These are phyloP conservation scores for Lytechinus variegatus DNA, from an alignment of 35 echinoderm and acorn worm species.

Conservation along the genomic window DNA sequence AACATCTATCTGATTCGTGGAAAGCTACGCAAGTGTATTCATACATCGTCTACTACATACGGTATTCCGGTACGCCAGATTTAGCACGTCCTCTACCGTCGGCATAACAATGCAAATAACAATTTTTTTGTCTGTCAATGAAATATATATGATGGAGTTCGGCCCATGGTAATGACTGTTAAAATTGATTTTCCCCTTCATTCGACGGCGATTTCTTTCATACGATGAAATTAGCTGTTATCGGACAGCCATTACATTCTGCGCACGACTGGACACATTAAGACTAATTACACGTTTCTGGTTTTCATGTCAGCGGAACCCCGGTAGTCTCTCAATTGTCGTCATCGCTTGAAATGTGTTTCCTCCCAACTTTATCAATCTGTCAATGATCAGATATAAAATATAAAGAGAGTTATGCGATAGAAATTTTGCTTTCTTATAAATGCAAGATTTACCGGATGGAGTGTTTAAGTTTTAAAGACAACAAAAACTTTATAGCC, in stretches of 20 bases:
- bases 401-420: not conserved
- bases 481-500: no score
- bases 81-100: not conserved
- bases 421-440: not conserved
- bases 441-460: not conserved
- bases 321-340: not conserved
- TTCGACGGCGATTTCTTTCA: not conserved
- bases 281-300: not conserved
- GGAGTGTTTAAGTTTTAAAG: not conserved
- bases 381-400: not conserved
- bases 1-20: not conserved
- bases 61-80: not conserved
- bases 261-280: slow-evolving; percentile 8
- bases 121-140: not conserved
- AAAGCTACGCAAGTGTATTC: slow-evolving; percentile 2
- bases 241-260: not conserved
- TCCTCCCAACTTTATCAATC: not conserved
- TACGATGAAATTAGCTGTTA: not conserved
- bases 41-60: not conserved
- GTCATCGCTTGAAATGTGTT: not conserved
- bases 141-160: not conserved
- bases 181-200: not conserved
- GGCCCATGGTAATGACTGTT: not conserved
- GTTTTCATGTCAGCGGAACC: not conserved
- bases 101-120: not conserved